Conservation (phyloP, 2,797 vertebrate species). For the Anguilla megastoma region DNA sequence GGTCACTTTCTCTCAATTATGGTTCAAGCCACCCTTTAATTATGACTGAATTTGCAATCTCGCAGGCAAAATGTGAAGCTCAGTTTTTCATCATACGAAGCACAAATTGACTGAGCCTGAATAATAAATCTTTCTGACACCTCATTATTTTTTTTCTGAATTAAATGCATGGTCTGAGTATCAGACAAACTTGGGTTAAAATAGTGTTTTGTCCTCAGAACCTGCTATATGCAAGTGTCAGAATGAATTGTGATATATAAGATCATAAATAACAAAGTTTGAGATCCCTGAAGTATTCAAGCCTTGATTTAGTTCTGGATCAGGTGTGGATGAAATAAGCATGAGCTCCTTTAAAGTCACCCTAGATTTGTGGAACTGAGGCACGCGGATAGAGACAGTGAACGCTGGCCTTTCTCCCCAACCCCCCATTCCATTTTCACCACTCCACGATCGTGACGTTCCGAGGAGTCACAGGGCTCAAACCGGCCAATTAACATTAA, state of each 20-base stretch:
- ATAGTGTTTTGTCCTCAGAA: neutral
- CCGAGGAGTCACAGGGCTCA: constrained; percentile 35
- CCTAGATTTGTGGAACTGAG: neutral
- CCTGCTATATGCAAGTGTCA: neutral
- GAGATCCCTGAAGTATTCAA: neutral
- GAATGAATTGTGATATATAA: neutral
- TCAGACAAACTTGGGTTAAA: neutral
- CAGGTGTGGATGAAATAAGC: neutral
- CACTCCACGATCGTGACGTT: neutral
- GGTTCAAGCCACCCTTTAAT: constrained; percentile 19
- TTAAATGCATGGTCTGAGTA: neutral
- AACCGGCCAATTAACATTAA: constrained; percentile 46
- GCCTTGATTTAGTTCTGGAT: neutral
- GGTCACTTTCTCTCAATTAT: constrained; percentile 2
- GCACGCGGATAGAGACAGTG: neutral
- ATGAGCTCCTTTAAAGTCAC: neutral
- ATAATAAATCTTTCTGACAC: constrained; percentile 8
- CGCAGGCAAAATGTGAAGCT: neutral
- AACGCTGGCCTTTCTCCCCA: too few relatives aligned
- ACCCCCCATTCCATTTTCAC: neutral
- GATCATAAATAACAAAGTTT: neutral
- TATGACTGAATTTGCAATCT: constrained; percentile 7
- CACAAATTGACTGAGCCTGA: neutral
- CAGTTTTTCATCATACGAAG: neutral
- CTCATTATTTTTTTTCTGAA: constrained; percentile 15